Base-by-base conservation (phyloP, 2,113 vertebrate genomes). In the Pogonocichla stellata region DNA sequence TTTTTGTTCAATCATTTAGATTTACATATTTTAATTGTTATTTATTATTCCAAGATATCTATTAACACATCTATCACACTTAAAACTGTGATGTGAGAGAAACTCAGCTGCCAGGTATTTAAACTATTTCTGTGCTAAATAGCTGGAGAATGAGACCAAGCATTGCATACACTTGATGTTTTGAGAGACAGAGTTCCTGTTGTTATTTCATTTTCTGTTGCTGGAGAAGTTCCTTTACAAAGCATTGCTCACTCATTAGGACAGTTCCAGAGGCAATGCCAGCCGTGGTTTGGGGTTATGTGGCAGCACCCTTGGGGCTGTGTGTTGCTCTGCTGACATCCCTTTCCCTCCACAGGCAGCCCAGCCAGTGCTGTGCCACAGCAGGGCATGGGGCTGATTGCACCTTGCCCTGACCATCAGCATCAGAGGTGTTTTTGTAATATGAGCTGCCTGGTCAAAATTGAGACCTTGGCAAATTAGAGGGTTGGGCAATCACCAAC, bases 251-350 rank as follows among this genome's bases (percentile, higher is more conserved):
- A 1, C 45, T 60, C 38, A 5, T 80, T 54, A 80, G 20, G 33
- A 19, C 0, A 4, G 26, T 56, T 72, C 51, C 62, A 50, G 15
- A 36, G 56, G 53, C 0, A 0, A 60, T 58, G 45, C 43, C 18
- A 23, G 38, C 25, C 0, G 0, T 6, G 4, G 8, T 77, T 57
- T 1, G 7, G 62, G 24, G 42, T 62, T 72, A 42, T 2, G 0
- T 26, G 67, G 58, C 54, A 77, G 31, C 2, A 3, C 28, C 19
- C 23, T 69, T 8, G 2, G 71, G 77, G 15, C 24, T 10, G 11
- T 0, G 0, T 26, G n/a, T 47, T 43, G n/a, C 62, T 65, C 34
- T 61, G 40, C 51, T 36, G 29, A 23, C 0, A 0, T 24, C 14
- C 12, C 28, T 57, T 29, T 90, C 36, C 40, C 40, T 90, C 31